Base-by-base conservation (phyloP, 2,113 vertebrate species). In the Cryptomyrus ogoouensis region DNA sequence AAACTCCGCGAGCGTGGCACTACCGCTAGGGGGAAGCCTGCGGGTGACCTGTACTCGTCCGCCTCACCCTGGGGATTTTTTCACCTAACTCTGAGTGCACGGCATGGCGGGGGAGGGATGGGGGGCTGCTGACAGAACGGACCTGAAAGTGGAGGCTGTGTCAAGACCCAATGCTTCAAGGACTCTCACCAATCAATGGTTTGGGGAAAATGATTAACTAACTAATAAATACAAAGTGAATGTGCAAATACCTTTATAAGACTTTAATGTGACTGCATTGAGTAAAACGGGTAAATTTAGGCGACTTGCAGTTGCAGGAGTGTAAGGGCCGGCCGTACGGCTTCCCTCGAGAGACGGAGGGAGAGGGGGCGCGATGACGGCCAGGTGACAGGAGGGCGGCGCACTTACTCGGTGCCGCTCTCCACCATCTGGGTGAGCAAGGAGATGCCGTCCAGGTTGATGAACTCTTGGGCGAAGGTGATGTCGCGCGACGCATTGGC, bases 361-460 rank as follows among this genome's bases (percentile, higher is more conserved):
- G 62, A 21, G 53, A 21, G 53, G 62, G 27, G 2, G 24, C 4
- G 24, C 47, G 5, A 21, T 35, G 87, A 31, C 70, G 44, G 53
- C 84, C 52, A 53, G 39, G 0, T 15, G 8, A 47, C 56, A 31
- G 56, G 52, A 31, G 89, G 5, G 1, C 9, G 42, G 87, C 53
- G 88, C 10, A 96, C 98, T 98, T 96, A 99, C 98, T 99, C 98
- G 0, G 97, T 98, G 90, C 98, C 98, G 0, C 98, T 99, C 94
- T 99, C 98, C 89, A 99, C 98, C 98, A 99, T 99, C 94, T 98
- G 98, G 0, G 98, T 99, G 90, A 99, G 97, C 88, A 98, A 96
- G 39, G 96, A 98, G 96, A 99, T 98, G 87, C 98, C 98, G 21
- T 99, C 98, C 90, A 99, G 96, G 95, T 99, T 99, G 92, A 99